Conservation (phyloP, 1,140 invertebrate genomes). For the Ooceraea biroi region DNA sequence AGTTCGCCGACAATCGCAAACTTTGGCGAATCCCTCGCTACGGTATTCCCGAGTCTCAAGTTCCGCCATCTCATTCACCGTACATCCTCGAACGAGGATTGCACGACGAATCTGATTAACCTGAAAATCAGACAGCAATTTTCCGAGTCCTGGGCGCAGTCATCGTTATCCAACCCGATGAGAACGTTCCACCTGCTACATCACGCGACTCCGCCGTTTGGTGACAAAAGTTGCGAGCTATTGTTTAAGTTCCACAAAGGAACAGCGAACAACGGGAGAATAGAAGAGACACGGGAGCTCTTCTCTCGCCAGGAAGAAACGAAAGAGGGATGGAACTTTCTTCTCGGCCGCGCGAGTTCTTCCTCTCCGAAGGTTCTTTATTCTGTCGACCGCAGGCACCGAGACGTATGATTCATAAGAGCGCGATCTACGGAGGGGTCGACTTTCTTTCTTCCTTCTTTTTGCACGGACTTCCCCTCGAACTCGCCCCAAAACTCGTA, state of each 20-base stretch:
- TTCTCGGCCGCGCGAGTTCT: conserved; percentile 47
- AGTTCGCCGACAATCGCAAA: background rate
- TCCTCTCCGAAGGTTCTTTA: conserved; percentile 54
- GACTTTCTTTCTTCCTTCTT: background rate
- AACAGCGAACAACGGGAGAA: background rate
- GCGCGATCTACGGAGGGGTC: conserved; percentile 30
- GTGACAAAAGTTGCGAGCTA: conserved; percentile 63
- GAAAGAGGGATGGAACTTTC: conserved; percentile 36
- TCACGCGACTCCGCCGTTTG: conserved; percentile 45
- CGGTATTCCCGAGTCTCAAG: background rate
- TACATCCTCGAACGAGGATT: conserved; percentile 10
- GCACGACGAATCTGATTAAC: conserved; percentile 60
- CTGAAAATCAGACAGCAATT: conserved; percentile 61
- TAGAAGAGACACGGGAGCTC: background rate
- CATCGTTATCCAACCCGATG: conserved; percentile 37
- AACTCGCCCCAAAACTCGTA: background rate
- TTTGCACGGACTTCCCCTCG: background rate
- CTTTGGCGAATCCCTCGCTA: background rate
- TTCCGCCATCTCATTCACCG: background rate
- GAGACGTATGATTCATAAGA: conserved; percentile 62
- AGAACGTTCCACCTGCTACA: conserved; percentile 68
- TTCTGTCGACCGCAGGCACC: conserved; percentile 58
- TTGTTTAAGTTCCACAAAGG: conserved; percentile 72
- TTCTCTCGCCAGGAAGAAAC: background rate
- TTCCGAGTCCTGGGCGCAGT: conserved; percentile 27